Conservation (phyloP, 2,113 vertebrate species). For the Ptilorrhoa leucosticta region DNA sequence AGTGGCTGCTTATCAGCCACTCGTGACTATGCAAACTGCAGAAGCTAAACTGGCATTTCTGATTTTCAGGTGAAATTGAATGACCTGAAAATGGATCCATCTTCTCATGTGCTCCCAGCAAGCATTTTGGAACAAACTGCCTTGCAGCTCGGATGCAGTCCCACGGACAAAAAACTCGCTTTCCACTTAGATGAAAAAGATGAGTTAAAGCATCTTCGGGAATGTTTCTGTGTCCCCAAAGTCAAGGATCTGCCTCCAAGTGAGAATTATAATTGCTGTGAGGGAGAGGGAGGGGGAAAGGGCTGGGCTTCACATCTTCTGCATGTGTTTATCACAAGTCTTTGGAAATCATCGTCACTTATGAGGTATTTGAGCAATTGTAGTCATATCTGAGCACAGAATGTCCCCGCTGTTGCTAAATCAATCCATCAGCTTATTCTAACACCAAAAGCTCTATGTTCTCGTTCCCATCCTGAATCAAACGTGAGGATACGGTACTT, state of each 20-base stretch:
- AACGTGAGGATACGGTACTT: conserved; percentile 16
- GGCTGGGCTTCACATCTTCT: background rate
- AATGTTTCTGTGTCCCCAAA: conserved; percentile 83
- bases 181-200: conserved; percentile 81
- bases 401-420: conserved; percentile 38
- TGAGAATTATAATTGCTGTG: conserved; percentile 68
- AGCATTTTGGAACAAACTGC: conserved; percentile 69
- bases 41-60: background rate
- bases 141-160: conserved; percentile 70
- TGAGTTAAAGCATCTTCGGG: conserved; percentile 74
- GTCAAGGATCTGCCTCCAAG: conserved; percentile 81
- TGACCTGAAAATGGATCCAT: conserved; percentile 73
- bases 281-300: background rate
- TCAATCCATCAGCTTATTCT: conserved; percentile 48
- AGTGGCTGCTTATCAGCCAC: background rate
- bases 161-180: conserved; percentile 75
- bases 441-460: conserved; percentile 35
- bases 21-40: background rate
- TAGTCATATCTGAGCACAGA: conserved; percentile 37
- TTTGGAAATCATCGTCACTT: conserved; percentile 28
- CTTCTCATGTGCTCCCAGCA: conserved; percentile 23
- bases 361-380: conserved; percentile 38
- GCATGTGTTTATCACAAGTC: conserved; percentile 28
- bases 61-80: conserved; percentile 26
- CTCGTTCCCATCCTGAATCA: conserved; percentile 5